Percentiles rank a stretch among this genome's conserved stretches.
phyloP scores from a whole-genome alignment of 2,113 vertebrate genomes.

The Cryptotis parvus region DNA sequence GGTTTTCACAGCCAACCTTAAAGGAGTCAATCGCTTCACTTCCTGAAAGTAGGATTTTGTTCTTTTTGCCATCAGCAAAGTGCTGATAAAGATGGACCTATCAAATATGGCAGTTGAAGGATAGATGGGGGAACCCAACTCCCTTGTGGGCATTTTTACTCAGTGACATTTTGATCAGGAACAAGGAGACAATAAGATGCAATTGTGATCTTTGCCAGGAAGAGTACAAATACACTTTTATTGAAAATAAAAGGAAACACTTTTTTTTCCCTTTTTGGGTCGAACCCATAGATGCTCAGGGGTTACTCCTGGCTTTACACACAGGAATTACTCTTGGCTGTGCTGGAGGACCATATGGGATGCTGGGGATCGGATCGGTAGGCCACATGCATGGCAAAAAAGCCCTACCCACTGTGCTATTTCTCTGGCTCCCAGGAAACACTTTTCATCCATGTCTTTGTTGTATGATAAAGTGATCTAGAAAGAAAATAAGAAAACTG shows the following conservation, averaged over 20 bases:
- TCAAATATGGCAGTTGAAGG: not conserved
- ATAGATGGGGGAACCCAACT: not conserved
- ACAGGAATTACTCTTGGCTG: too few relatives aligned
- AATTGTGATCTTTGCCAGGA: conserved; percentile 37
- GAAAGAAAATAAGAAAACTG: conserved; percentile 48
- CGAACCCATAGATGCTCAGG: too few relatives aligned
- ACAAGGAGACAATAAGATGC: conserved; percentile 23
- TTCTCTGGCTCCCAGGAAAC: too few relatives aligned
- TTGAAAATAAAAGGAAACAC: conserved; percentile 53
- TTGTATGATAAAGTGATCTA: conserved; percentile 28
- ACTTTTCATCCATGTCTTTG: conserved; percentile 27
- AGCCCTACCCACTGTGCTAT: too few relatives aligned
- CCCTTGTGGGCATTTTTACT: not conserved
- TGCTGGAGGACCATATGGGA: too few relatives aligned
- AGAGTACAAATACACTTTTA: not conserved
- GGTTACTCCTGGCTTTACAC: too few relatives aligned
- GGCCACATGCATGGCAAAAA: too few relatives aligned
- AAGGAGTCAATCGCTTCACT: not conserved
- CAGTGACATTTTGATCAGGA: conserved; percentile 36
- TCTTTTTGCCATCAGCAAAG: not conserved
- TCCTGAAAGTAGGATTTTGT: not conserved
- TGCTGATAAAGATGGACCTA: not conserved
- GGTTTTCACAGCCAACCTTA: not conserved
- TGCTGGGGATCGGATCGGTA: too few relatives aligned
- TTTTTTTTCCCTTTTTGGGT: too few relatives aligned